Conservation (phyloP, 2,797 vertebrate species). For the Leptoclinus maculatus region DNA sequence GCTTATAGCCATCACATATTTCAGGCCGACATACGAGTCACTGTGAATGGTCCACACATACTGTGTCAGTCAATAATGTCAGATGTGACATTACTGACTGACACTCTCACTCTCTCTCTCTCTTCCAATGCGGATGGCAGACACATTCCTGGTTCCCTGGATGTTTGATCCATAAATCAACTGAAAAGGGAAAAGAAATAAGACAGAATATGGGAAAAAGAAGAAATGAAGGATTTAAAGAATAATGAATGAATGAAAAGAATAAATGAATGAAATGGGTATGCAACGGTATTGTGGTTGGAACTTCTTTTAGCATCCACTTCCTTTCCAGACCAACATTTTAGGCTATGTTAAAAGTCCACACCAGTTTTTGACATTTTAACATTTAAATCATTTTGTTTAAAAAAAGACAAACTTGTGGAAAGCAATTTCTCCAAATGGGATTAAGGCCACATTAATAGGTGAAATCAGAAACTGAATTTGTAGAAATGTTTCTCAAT, state of each 20-base stretch:
- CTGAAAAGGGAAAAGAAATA: conserved; percentile 76
- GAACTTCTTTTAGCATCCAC: neutral
- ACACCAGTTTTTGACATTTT: neutral
- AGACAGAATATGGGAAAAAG: conserved; percentile 60
- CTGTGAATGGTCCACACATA: conserved; percentile 67
- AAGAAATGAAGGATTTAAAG: conserved; percentile 40
- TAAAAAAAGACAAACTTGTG: neutral
- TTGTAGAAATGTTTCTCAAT: neutral
- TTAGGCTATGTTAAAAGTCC: neutral
- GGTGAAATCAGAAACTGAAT: neutral
- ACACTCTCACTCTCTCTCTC: conserved; percentile 23
- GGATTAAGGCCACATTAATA: neutral
- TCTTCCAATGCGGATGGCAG: conserved; percentile 74
- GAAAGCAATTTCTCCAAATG: neutral
- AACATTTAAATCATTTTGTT: conserved; percentile 5
- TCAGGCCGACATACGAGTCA: conserved; percentile 62
- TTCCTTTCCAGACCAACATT: neutral
- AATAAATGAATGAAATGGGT: conserved; percentile 41
- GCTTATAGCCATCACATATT: conserved; percentile 57
- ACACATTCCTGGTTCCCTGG: conserved; percentile 76
- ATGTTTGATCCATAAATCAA: conserved; percentile 79
- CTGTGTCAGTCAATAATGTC: conserved; percentile 60
- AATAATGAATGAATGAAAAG: conserved; percentile 39
- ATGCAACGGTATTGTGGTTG: conserved; percentile 25
- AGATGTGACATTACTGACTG: conserved; percentile 41